Percentiles rank a stretch among this genome's conserved stretches.
Conservation (phyloP, 2,113 vertebrate genomes). For the Microtus richardsoni region DNA sequence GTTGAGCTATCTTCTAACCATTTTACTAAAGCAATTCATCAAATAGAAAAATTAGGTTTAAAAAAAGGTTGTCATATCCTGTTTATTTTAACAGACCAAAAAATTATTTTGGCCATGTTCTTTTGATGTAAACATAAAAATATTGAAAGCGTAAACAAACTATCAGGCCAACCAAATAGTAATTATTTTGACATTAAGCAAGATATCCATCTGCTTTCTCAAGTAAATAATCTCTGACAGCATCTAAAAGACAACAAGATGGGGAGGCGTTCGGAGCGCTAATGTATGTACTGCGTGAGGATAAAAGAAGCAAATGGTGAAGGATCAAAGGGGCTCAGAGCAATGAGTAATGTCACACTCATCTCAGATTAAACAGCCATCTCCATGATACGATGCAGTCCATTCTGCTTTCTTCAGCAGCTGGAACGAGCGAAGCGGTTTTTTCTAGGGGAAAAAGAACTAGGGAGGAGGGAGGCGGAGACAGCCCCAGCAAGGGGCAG, state of each 20-base stretch:
- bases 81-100: slow-evolving; percentile 72
- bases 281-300: slow-evolving; percentile 57
- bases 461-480: not conserved
- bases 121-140: slow-evolving; percentile 77
- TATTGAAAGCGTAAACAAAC: slow-evolving; percentile 74
- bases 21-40: slow-evolving; percentile 68
- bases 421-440: slow-evolving; percentile 44
- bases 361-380: slow-evolving; percentile 77
- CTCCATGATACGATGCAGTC: slow-evolving; percentile 68
- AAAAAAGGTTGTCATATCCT: slow-evolving; percentile 67
- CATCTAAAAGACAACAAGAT: slow-evolving; percentile 71
- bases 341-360: slow-evolving; percentile 62
- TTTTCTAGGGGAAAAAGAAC: slow-evolving; percentile 45
- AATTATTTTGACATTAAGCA: slow-evolving; percentile 73
- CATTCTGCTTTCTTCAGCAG: slow-evolving; percentile 46
- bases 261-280: slow-evolving; percentile 48
- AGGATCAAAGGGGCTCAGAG: slow-evolving; percentile 52
- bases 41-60: slow-evolving; percentile 61
- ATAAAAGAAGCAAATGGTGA: slow-evolving; percentile 66
- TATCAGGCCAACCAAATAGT: slow-evolving; percentile 71
- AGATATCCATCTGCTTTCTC: slow-evolving; percentile 68
- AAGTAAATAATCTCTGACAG: slow-evolving; percentile 76
- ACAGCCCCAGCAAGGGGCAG: not conserved
- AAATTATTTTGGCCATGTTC: slow-evolving; percentile 70
- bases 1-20: slow-evolving; percentile 44